Evolutionary conservation across 2,888 invertebrate species (phyloP), one percentile per base, ranked within the genome.

Genomic region (Amorpha juglandis): DNA sequence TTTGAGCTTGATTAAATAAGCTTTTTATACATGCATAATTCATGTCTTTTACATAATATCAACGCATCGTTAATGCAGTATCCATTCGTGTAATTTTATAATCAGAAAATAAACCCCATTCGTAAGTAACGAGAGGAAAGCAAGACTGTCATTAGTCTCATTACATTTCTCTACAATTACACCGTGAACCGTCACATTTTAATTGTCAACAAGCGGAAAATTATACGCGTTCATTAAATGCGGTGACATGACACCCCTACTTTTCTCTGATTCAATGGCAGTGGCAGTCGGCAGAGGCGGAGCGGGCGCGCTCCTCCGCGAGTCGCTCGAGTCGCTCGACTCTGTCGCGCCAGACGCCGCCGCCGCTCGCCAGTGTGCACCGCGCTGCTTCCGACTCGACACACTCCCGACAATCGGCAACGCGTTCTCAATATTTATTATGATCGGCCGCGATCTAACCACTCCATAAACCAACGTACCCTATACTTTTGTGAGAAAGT

Each of bases 351-450:
- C 81, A 27, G 27, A 27, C 27, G n/a, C n/a, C n/a, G n/a, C n/a
- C n/a, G n/a, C n/a, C n/a, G n/a, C n/a, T n/a, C n/a, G n/a, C 77
- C 90, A 91, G 90, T 91, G 81, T 83, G 87, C 84, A 52, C 53
- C 80, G 77, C 80, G 76, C 78, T 83, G 87, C 87, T 88, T 89
- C 90, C 88, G 83, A 87, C 85, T 80, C 79, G 83, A 79, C 84
- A 85, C 88, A 88, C 89, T 51, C 50, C 47, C 76, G 73, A 72
- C 73, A 74, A 78, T 77, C 77, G 76, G 74, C 70, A 74, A 73
- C 73, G 72, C 75, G 78, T 78, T 80, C 79, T 77, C 78, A 78
- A 79, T 78, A 70, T 79, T 77, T 71, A 76, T 79, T 82, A 78
- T 63, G 64, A 77, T 70, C 75, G 72, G 76, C 78, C 73, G 68